Evolutionary conservation across 37 sponge, comb jelly and placozoan species (phyloP).

Genomic region (Hexactinellida sp.): DNA sequence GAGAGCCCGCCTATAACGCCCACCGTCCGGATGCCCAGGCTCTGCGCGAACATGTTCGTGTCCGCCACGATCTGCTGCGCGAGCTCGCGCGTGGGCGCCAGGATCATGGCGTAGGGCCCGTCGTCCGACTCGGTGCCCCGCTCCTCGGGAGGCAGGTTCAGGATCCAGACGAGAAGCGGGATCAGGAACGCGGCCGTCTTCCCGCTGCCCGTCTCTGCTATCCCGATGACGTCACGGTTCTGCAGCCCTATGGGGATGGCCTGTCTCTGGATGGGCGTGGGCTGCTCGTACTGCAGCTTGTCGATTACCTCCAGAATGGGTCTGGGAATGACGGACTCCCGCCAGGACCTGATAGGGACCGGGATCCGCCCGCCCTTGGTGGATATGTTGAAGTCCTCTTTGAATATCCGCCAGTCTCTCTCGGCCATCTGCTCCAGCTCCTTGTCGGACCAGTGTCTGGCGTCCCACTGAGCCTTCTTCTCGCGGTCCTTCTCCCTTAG

Average conservation of each 20-base stretch:
- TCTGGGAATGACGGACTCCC: constrained; percentile 48
- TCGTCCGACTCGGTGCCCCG: constrained; percentile 74
- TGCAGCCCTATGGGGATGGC: constrained; percentile 93
- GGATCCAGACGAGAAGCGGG: constrained; percentile 89
- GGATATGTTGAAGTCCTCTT: constrained; percentile 85
- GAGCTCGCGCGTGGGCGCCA: constrained; percentile 93
- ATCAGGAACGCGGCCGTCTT: constrained; percentile 97
- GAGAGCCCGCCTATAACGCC: constrained; percentile 85
- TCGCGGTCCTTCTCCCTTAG: constrained; percentile 44
- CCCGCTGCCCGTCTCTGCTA: constrained; percentile 96
- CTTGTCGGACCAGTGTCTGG: constrained; percentile 90
- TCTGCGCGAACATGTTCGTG: constrained; percentile 73
- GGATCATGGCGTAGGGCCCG: constrained; percentile 92
- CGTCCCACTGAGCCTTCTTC: constrained; percentile 46
- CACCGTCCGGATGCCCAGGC: constrained; percentile 76
- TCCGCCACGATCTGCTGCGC: constrained; percentile 98
- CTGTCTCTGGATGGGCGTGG: constrained; percentile 77
- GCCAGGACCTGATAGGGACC: constrained; percentile 70
- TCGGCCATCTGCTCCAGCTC: constrained; percentile 68
- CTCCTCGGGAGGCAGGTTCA: constrained; percentile 70
- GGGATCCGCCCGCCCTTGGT: constrained; percentile 89
- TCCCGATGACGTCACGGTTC: constrained; percentile 94
- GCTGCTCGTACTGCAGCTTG: constrained; percentile 51
- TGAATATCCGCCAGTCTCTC: constrained; percentile 95
- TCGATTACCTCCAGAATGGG: constrained; percentile 64